Evolutionary conservation across 2,113 vertebrate species (phyloP), one percentile per base, ranked within the genome.

Genomic region (Cyrtonyx montezumae): DNA sequence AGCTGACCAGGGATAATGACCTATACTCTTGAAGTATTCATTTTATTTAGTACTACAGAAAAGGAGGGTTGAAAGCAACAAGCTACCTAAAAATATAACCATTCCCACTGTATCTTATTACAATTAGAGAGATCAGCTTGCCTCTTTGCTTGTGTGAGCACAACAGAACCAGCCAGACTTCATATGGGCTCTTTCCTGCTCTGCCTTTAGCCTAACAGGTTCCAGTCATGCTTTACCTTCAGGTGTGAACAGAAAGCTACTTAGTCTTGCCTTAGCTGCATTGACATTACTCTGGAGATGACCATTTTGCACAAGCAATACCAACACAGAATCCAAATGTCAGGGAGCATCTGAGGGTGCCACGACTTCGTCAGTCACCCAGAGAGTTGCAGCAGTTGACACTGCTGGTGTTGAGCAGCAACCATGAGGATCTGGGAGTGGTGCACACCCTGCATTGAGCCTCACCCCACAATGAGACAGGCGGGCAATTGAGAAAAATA

Each of bases 11-110:
- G 56, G 68, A 78, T 90, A 87, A 91, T 88, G 85, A 88, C 66
- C 65, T 93, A 68, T 68, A 90, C 91, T 46, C 83, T 81, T 75
- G 30, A 75, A 93, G 73, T 43, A 90, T 86, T 90, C 90, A 59
- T 94, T 93, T 92, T 96, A 81, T 86, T 93, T 80, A 78, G 46
- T 40, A 61, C 78, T 88, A 70, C 34, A 74, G 85, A 91, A 78
- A 76, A 70, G 40, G 48, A 91, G 28, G 6, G 61, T 80, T 94
- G 85, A 80, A 94, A 51, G 61, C 68, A 90, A 84, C 77, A 71
- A 83, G 73, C 56, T 83, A 78, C 43, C 36, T 75, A 74, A 93
- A 68, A 86, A 70, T 61, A 88, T 40, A 80, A 88, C 51, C 2
- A 2, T 95, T 88, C 82, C 77, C 73, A 90, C 43, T 76, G 56